phyloP scores from a whole-genome alignment of 2,113 vertebrate species.

The Glaucomys volans region DNA sequence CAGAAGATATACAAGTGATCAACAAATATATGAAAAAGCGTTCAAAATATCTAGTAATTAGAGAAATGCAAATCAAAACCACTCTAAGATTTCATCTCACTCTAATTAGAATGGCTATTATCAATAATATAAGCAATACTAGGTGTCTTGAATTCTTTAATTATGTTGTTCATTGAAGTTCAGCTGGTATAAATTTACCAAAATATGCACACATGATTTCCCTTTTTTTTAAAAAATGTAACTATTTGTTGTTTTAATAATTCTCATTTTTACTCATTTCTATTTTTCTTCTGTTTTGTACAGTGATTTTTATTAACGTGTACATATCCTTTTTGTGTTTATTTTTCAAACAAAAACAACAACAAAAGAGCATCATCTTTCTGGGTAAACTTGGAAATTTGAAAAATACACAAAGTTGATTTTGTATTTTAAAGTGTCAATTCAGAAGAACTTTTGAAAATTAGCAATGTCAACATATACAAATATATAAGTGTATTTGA shows the following conservation, averaged over 20 bases:
- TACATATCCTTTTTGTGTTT: not conserved
- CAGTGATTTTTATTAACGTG: not conserved
- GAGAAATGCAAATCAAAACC: too few relatives aligned
- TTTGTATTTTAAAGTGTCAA: not conserved
- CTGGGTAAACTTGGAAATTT: not conserved
- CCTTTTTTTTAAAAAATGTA: not conserved
- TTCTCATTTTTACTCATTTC: not conserved
- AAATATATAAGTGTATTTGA: too few relatives aligned
- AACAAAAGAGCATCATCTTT: not conserved
- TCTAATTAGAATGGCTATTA: too few relatives aligned
- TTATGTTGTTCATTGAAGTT: not conserved
- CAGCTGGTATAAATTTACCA: not conserved
- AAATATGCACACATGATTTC: not conserved
- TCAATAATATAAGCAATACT: too few relatives aligned
- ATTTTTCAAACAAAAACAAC: not conserved
- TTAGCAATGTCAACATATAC: not conserved
- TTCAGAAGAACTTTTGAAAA: not conserved
- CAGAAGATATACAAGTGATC: too few relatives aligned
- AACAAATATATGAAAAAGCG: too few relatives aligned
- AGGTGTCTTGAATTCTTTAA: not conserved
- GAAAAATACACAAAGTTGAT: not conserved
- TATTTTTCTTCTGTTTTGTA: not conserved
- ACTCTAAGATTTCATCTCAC: too few relatives aligned
- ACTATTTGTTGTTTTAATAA: not conserved
- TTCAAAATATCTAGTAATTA: too few relatives aligned